Evolutionary conservation across 1,140 invertebrate genomes (phyloP).

Genomic region (Drosophila hydei): DNA sequence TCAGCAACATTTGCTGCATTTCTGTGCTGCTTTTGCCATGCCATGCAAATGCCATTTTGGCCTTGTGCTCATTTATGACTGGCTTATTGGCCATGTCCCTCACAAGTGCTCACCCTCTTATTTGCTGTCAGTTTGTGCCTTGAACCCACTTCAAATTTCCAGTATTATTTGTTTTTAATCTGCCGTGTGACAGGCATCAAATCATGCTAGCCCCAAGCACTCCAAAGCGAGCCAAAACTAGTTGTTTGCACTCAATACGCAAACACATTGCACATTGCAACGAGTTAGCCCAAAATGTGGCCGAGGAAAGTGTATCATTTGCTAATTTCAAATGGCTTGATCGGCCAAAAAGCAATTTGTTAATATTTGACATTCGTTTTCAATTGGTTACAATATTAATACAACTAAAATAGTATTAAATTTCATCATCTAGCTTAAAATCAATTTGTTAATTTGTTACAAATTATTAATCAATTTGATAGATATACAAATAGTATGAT

Average conservation of each 20-base stretch:
- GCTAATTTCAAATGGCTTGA: background rate
- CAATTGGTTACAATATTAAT: background rate
- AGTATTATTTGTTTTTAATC: slow-evolving; percentile 76
- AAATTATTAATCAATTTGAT: too few species aligned
- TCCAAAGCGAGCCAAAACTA: slow-evolving; percentile 1
- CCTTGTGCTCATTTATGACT: slow-evolving; percentile 70
- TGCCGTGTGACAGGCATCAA: slow-evolving; percentile 49
- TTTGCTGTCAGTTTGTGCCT: slow-evolving; percentile 32
- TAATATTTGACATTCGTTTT: background rate
- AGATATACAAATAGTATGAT: too few species aligned
- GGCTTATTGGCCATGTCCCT: slow-evolving; percentile 9
- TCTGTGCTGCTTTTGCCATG: slow-evolving; percentile 20
- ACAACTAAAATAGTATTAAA: background rate
- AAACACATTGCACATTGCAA: slow-evolving; percentile 25
- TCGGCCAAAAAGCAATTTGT: background rate
- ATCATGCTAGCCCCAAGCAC: slow-evolving; percentile 12
- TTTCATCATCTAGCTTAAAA: too few species aligned
- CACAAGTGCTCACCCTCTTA: background rate
- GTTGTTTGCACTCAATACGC: slow-evolving; percentile 10
- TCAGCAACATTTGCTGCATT: slow-evolving; percentile 34
- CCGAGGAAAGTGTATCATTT: background rate
- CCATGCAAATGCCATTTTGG: slow-evolving; percentile 53
- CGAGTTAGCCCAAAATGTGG: slow-evolving; percentile 20
- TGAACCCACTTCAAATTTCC: slow-evolving; percentile 35
- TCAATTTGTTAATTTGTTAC: too few species aligned